These are phyloP conservation scores for Leptatherina wallacei DNA, from an alignment of 2,797 vertebrate species.

Conservation along the genomic window DNA sequence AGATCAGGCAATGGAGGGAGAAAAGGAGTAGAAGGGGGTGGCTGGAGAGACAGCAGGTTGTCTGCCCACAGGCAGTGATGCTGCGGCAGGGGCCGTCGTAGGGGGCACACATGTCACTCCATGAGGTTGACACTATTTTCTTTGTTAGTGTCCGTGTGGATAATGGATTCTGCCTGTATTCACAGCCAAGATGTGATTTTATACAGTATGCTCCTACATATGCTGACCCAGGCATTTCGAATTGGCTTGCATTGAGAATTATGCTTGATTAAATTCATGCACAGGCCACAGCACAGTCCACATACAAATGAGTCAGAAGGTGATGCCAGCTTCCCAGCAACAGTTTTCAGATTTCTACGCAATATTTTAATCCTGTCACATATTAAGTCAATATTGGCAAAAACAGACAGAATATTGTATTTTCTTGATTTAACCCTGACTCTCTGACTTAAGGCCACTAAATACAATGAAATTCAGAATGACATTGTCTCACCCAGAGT, in stretches of 20 bases:
- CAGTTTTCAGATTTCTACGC: constrained; percentile 2
- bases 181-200: constrained; percentile 65
- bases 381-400: background rate
- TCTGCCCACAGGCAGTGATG: constrained; percentile 63
- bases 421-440: background rate
- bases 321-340: constrained; percentile 13
- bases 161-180: constrained; percentile 58
- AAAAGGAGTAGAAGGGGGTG: constrained; percentile 44
- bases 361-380: constrained; percentile 4
- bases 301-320: constrained; percentile 8
- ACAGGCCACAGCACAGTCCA: constrained; percentile 14
- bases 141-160: constrained; percentile 69
- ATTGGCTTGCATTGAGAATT: constrained; percentile 26
- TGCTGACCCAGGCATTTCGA: constrained; percentile 58
- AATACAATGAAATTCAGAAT: background rate
- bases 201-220: constrained; percentile 65
- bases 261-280: constrained; percentile 39
- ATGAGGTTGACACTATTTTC: constrained; percentile 57
- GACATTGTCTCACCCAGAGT: background rate
- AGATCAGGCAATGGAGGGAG: constrained; percentile 8
- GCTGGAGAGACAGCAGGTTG: constrained; percentile 71
- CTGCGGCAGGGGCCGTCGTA: constrained; percentile 53
- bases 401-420: too few relatives aligned
- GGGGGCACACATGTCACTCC: constrained; percentile 66
- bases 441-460: background rate